Evolutionary conservation across 2,113 vertebrate species (phyloP), one percentile per base, ranked within the genome.

Genomic region (Labeo rohita): DNA sequence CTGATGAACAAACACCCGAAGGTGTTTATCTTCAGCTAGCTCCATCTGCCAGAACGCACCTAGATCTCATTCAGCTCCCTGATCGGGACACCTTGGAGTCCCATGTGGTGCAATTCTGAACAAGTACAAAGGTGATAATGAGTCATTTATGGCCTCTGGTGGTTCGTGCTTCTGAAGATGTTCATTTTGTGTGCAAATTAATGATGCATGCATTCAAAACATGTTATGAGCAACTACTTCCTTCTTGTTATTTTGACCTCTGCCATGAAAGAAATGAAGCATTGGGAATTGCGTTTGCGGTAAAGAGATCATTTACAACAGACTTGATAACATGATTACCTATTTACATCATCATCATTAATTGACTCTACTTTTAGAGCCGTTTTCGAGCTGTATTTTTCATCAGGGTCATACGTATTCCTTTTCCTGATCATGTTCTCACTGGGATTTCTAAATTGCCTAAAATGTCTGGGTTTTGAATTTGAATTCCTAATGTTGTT

Each of bases 1-100:
- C 21, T 66, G 70, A 83, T 47, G 80, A 83, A 75, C 80, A 23
- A 45, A n/a, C 81, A 82, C 54, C 76, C 52, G 6, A 82, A 86
- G 70, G 79, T 83, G 56, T 82, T 82, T 75, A 82, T 82, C 79
- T 76, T 66, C 70, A 50, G 16, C 59, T 49, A 23, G 70, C 47
- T 75, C 54, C 79, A 66, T 83, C 72, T 86, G 68, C 85, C 70
- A 86, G 56, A 82, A 50, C 34, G 8, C 34, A 1, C 50, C 49
- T 73, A 73, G 18, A 83, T 9, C 52, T 74, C 49, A n/a, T 59
- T 84, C 68, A 68, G 80, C 61, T 50, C 9, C 61, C 43, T 81
- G 45, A 68, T 16, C 56, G 52, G 47, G 28, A 54, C 65, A 54
- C 23, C 47, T 66, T 39, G 80, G 45, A 70, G 65, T 54, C 65